Percentiles rank a stretch among this genome's conserved stretches.
phyloP scores from a whole-genome alignment of 2,888 invertebrate genomes.

The Sialis lutaria region DNA sequence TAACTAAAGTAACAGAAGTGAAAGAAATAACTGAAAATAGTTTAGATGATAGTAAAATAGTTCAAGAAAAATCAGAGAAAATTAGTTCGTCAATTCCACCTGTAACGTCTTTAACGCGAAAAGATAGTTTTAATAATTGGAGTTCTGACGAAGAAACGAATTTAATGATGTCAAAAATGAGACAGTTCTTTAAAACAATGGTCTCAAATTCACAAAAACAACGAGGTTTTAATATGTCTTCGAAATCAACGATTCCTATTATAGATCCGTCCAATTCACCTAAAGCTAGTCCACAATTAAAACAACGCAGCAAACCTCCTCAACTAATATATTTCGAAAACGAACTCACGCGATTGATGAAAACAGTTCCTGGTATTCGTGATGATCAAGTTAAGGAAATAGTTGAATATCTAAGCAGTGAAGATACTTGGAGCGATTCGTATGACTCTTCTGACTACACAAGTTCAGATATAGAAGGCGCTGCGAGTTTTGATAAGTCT shows the following conservation, averaged over 20 bases:
- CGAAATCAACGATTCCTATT: slow-evolving; percentile 29
- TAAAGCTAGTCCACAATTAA: slow-evolving; percentile 30
- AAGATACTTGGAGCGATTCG: slow-evolving; percentile 87
- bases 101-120: slow-evolving; percentile 49
- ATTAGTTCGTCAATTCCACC: slow-evolving; percentile 22
- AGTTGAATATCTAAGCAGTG: slow-evolving; percentile 80
- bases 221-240: slow-evolving; percentile 25
- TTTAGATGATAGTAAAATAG: slow-evolving; percentile 37
- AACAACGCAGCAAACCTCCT: slow-evolving; percentile 55
- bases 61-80: slow-evolving; percentile 26
- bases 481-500: slow-evolving; percentile 37
- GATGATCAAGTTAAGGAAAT: slow-evolving; percentile 84
- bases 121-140: slow-evolving; percentile 88
- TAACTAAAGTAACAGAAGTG: slow-evolving; percentile 26
- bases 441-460: slow-evolving; percentile 87
- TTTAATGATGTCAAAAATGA: slow-evolving; percentile 88
- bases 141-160: slow-evolving; percentile 89
- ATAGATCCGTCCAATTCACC: slow-evolving; percentile 18
- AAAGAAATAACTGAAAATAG: slow-evolving; percentile 38
- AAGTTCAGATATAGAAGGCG: slow-evolving; percentile 67
- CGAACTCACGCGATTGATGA: slow-evolving; percentile 78
- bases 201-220: slow-evolving; percentile 40
- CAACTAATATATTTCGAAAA: slow-evolving; percentile 80
- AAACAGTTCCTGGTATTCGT: slow-evolving; percentile 79
- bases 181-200: slow-evolving; percentile 82